Percentiles rank a stretch among this genome's conserved stretches.
Conservation (phyloP, 1,140 invertebrate genomes). For the Bombus waltoni region DNA sequence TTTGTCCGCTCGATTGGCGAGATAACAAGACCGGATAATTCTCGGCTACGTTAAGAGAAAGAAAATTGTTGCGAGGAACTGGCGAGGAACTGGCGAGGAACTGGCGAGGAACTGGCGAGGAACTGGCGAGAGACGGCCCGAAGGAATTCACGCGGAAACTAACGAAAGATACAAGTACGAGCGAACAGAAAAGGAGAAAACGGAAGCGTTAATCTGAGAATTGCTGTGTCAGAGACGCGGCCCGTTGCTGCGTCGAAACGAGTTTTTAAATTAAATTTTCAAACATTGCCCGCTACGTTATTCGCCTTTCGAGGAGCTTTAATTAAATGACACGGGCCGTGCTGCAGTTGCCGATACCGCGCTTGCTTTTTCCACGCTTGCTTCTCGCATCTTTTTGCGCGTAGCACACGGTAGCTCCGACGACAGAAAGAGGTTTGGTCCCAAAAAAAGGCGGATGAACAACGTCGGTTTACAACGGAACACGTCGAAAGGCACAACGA, state of each 20-base stretch:
- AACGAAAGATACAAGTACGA: slow-evolving; percentile 24
- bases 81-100: no score
- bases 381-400: background rate
- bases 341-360: background rate
- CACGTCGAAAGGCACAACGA: background rate
- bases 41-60: background rate
- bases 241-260: slow-evolving; percentile 47
- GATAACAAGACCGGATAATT: slow-evolving; percentile 11
- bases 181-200: background rate
- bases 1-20: background rate
- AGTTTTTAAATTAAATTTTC: slow-evolving; percentile 66
- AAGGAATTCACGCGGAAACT: slow-evolving; percentile 7
- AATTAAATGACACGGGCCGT: slow-evolving; percentile 36
- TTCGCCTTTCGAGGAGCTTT: slow-evolving; percentile 36
- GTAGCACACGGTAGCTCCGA: background rate
- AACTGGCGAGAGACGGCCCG: background rate
- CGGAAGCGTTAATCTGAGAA: slow-evolving; percentile 44
- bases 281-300: slow-evolving; percentile 4
- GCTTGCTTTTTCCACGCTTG: background rate
- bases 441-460: background rate
- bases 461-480: background rate
- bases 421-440: background rate
- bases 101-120: no score
- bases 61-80: background rate
- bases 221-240: background rate